Percentiles rank a stretch among this genome's conserved stretches.
Evolutionary conservation across 2,113 vertebrate species (phyloP).

Genomic region (Spilogale gracilis): DNA sequence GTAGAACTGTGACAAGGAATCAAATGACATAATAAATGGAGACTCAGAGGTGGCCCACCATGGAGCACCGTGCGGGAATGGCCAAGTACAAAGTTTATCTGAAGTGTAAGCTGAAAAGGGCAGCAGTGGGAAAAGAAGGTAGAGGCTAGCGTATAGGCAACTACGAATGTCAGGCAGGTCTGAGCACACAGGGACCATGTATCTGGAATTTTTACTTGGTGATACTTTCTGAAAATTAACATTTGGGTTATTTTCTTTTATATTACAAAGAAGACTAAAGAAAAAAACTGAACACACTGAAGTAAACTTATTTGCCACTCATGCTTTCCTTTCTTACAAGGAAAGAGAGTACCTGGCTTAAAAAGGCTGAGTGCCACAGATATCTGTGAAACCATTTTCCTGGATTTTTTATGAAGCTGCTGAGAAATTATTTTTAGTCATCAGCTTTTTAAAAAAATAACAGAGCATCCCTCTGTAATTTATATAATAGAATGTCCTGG

Average conservation of each 20-base stretch:
- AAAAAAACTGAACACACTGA: not conserved
- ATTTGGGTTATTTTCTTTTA: conserved; percentile 20
- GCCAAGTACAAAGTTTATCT: not conserved
- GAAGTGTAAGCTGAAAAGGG: not conserved
- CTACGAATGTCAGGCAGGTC: rapidly evolving
- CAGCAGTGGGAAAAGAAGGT: no score
- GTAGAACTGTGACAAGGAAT: not conserved
- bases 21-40: not conserved
- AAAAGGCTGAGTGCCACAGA: conserved; percentile 37
- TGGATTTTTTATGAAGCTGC: conserved; percentile 61
- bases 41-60: not conserved
- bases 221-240: not conserved
- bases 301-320: not conserved
- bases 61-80: not conserved
- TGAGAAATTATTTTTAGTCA: conserved; percentile 52
- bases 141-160: rapidly evolving
- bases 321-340: not conserved
- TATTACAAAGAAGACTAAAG: not conserved
- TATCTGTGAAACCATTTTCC: conserved; percentile 43
- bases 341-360: not conserved
- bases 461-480: not conserved
- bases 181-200: not conserved
- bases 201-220: not conserved
- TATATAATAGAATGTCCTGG: not conserved
- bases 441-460: conserved; percentile 6